These are phyloP conservation scores for Tipula vernalis DNA, from an alignment of 2,888 invertebrate genomes.

Conservation along the genomic window DNA sequence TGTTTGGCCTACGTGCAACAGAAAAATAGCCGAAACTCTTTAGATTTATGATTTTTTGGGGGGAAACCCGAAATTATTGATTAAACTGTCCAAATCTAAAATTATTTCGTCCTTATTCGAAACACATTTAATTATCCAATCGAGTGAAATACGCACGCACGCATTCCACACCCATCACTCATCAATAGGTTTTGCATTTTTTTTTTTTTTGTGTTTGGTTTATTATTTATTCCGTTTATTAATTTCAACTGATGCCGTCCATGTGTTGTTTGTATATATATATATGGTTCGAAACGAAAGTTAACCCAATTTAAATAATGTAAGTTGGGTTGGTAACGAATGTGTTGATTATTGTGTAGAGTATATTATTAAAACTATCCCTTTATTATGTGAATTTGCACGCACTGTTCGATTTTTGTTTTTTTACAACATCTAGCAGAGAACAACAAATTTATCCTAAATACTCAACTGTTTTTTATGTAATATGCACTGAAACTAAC, in stretches of 20 bases:
- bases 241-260: not conserved
- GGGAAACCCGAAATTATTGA: not conserved
- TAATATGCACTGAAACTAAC: too few species aligned
- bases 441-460: too few species aligned
- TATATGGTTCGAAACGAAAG: not conserved
- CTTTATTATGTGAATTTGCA: too few species aligned
- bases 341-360: too few species aligned
- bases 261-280: not conserved
- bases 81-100: not conserved
- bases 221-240: not conserved
- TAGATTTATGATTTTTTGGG: too few species aligned
- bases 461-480: too few species aligned
- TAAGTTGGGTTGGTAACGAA: not conserved
- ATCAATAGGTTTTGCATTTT: not conserved
- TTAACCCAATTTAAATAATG: not conserved
- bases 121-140: not conserved
- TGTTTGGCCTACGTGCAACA: too few species aligned
- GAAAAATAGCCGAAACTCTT: too few species aligned
- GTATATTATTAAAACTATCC: too few species aligned
- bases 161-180: not conserved
- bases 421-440: too few species aligned
- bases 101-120: not conserved
- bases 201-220: not conserved
- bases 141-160: not conserved
- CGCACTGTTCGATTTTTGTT: too few species aligned